Conservation (phyloP, 2,888 invertebrate genomes). For the Spisula subtruncata region DNA sequence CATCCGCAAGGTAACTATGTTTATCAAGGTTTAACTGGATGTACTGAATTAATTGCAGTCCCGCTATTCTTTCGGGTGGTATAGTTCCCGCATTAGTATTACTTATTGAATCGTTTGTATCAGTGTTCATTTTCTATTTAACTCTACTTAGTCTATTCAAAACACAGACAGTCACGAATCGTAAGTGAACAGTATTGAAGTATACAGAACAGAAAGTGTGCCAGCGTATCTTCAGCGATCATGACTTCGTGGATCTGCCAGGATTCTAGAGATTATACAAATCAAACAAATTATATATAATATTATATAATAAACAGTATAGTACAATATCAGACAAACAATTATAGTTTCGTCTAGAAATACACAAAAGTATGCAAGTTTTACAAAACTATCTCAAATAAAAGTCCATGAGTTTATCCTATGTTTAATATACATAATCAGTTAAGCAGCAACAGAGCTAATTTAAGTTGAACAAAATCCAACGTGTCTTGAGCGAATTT, state of each 20-base stretch:
- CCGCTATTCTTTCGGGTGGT: too few relatives aligned
- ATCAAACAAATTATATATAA: constrained; percentile 17
- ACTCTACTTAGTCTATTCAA: background rate
- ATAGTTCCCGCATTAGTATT: too few relatives aligned
- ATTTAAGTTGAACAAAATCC: background rate
- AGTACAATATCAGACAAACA: background rate
- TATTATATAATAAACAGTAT: background rate
- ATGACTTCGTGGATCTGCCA: constrained; percentile 1
- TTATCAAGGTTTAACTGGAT: too few relatives aligned
- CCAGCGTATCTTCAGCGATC: constrained; percentile 1
- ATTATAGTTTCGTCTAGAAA: background rate
- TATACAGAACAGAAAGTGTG: background rate
- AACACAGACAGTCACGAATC: background rate
- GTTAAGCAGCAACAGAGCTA: background rate
- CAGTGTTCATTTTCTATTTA: too few relatives aligned
- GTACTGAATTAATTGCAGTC: too few relatives aligned
- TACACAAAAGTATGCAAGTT: background rate
- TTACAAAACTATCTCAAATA: background rate
- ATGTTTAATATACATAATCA: background rate
- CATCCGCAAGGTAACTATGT: too few relatives aligned
- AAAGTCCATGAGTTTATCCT: background rate
- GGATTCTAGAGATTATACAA: background rate
- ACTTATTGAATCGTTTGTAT: too few relatives aligned
- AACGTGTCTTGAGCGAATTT: too few relatives aligned
- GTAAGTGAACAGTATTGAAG: background rate